A percentile compares a stretch with the other conserved stretches of the same genome.
phyloP scores from a whole-genome alignment of 35 echinoderm and acorn worm genomes.

The Diadema setosum region DNA sequence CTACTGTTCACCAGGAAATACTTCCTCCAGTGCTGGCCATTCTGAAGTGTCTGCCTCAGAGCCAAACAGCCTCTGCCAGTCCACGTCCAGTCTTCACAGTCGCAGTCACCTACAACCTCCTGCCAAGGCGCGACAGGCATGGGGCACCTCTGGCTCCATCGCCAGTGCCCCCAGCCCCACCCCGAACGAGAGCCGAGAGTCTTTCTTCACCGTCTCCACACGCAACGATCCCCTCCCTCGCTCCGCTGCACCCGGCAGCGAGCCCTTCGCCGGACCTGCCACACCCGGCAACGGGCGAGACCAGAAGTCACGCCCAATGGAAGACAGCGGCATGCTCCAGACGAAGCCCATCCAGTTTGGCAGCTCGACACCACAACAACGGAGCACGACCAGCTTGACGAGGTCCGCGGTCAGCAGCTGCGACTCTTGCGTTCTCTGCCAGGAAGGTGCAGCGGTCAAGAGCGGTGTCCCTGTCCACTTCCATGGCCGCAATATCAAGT shows the following conservation, averaged over 20 bases:
- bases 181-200: slow-evolving; percentile 31
- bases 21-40: neutral
- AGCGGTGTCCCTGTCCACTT: neutral
- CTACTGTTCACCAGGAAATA: too few species aligned
- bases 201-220: neutral
- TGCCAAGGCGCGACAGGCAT: neutral
- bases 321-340: neutral
- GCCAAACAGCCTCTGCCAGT: slow-evolving; percentile 1
- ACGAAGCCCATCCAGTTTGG: neutral
- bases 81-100: neutral
- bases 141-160: neutral
- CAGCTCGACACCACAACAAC: neutral
- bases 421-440: neutral
- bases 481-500: neutral
- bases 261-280: neutral
- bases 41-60: slow-evolving; percentile 5
- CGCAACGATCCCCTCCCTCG: neutral
- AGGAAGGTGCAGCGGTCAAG: neutral
- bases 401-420: neutral
- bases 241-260: neutral
- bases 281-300: neutral
- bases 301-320: neutral
- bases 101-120: neutral
- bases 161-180: neutral
- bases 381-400: neutral